Base-by-base conservation (phyloP, 2,797 vertebrate species). In the Poeciliopsis gracilis region DNA sequence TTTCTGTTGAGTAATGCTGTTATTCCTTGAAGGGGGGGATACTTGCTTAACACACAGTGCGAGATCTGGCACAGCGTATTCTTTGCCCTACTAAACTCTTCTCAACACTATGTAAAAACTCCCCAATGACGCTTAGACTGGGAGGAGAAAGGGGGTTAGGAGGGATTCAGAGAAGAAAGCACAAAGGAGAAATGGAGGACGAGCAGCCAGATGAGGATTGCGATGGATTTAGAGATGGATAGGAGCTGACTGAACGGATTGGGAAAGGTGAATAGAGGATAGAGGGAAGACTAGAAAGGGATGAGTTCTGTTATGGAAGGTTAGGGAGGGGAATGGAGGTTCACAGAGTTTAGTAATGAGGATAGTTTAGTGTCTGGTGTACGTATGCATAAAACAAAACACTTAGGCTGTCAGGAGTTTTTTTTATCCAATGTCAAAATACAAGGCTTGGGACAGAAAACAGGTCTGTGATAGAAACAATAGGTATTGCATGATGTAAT, bases 11-110 rank as follows among this genome's bases (percentile, higher is more conserved):
- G 91, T 91, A 93, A 91, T 92, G 81, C 83, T 83, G 82, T 81
- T 90, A 83, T 91, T 91, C 84, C 90, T 92, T 90, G 76, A 84
- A 89, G 90, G 89, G 90, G 90, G 78, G 83, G 83, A 77, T 82
- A 81, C 86, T 89, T 91, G 90, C 91, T 91, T 90, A 93, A 93
- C 90, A 87, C 87, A 79, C 87, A 81, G 80, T 79, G 85, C 86
- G 55, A 86, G 91, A 93, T 92, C 88, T 92, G 86, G 91, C 85
- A 84, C 90, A 49, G 20, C n/a, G n/a, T 87, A 86, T 77, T 91
- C 92, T 93, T 84, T 94, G 92, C 87, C 92, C 93, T 92, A 94
- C 91, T 94, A 94, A 95, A 94, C 93, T 94, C 91, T 90, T 81
- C 91, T 92, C 90, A 92, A 84, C 90, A 90, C 91, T 81, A 85